Conservation (phyloP, 2,113 vertebrate species). For the Sapayoa aenigma region DNA sequence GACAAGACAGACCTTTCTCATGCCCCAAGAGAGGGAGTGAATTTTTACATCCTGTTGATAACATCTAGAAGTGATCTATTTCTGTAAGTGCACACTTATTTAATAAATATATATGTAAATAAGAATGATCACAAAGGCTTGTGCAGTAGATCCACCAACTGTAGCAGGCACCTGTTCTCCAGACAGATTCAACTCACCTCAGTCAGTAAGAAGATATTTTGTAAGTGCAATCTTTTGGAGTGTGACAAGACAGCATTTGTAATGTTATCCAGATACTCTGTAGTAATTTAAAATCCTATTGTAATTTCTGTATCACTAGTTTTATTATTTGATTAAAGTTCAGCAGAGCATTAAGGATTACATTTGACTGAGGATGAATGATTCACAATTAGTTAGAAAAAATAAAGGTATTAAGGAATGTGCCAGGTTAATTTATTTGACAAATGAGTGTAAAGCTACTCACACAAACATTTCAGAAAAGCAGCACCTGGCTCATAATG, state of each 20-base stretch:
- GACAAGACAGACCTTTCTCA: neutral
- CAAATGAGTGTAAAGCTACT: constrained; percentile 8
- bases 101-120: neutral
- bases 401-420: constrained; percentile 43
- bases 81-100: neutral
- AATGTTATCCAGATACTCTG: constrained; percentile 32
- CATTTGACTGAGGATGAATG: constrained; percentile 37
- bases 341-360: constrained; percentile 45
- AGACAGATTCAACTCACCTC: neutral
- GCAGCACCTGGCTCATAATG: neutral
- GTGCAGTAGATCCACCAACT: neutral
- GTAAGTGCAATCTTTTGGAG: neutral
- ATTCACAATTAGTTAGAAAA: constrained; percentile 26
- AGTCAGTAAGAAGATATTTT: neutral
- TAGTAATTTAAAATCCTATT: constrained; percentile 29
- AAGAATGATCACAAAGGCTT: neutral
- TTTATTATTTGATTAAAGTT: constrained; percentile 42
- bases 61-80: neutral
- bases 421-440: constrained; percentile 28
- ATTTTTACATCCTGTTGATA: neutral
- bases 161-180: neutral
- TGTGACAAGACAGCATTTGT: neutral
- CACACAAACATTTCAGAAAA: neutral
- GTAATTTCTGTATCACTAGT: constrained; percentile 23
- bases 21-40: neutral